Evolutionary conservation across 92 coral and sea anemone genomes (phyloP).

Genomic region (Phenganax marumi): DNA sequence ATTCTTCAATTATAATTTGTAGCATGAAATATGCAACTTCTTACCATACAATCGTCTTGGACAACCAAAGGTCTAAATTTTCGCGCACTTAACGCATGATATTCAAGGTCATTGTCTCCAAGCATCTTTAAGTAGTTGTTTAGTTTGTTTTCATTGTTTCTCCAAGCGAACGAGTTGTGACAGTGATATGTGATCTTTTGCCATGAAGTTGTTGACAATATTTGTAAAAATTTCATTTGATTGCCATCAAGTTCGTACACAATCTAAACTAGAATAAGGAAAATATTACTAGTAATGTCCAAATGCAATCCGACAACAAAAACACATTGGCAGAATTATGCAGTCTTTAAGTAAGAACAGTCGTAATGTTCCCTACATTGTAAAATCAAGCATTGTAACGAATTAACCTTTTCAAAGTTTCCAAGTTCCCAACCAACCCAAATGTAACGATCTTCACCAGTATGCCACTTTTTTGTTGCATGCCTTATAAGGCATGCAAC

Average conservation of each 20-base stretch:
- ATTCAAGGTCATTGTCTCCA: slow-evolving; percentile 86
- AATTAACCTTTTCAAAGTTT: slow-evolving; percentile 67
- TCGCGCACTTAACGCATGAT: slow-evolving; percentile 81
- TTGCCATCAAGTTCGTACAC: slow-evolving; percentile 74
- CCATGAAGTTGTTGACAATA: slow-evolving; percentile 80
- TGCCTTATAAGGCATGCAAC: no score
- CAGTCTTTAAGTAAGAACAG: not conserved
- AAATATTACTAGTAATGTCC: not conserved
- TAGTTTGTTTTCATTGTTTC: slow-evolving; percentile 53
- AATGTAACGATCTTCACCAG: slow-evolving; percentile 85
- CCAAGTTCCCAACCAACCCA: slow-evolving; percentile 82
- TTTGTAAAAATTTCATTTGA: slow-evolving; percentile 80
- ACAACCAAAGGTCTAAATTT: slow-evolving; percentile 78
- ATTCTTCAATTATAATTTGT: not conserved
- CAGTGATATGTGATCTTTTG: slow-evolving; percentile 90
- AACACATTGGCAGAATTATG: not conserved
- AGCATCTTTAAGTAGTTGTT: slow-evolving; percentile 72
- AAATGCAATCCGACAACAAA: not conserved
- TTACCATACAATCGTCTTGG: slow-evolving; percentile 82
- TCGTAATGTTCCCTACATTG: not conserved
- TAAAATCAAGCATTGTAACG: not conserved
- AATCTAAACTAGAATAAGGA: slow-evolving; percentile 50
- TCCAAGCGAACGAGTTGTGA: slow-evolving; percentile 90
- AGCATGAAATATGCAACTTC: slow-evolving; percentile 9
- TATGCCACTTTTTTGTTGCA: no score